Base-by-base conservation (phyloP, 2,888 invertebrate genomes). In the Lordiphosa fenestrarum region DNA sequence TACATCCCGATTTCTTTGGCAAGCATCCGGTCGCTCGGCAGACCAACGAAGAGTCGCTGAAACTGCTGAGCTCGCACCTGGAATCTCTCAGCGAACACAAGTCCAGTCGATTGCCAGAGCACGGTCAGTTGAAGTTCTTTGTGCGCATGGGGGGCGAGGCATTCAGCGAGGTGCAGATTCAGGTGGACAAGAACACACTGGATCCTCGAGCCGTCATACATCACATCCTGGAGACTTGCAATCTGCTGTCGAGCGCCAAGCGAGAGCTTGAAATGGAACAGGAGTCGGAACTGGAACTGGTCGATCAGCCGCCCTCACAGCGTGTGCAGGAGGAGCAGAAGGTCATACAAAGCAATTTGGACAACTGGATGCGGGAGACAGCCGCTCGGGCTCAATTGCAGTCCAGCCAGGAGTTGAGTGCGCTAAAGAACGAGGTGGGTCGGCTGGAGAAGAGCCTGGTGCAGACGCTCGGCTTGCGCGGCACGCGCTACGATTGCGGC, bases 1-100 rank as follows among this genome's bases (percentile, higher is more conserved):
- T 98, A 2, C 98, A 98, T 91, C 98, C 98, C 7, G 97, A 98
- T 91, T 91, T 97, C 37, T 97, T 98, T 91, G 96, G 96, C 56
- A 94, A 94, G 89, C 94, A 94, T 91, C 97, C 98, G 39, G 93
- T 92, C 84, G 95, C 97, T 91, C 69, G 96, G 95, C 93, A 92
- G 69, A 93, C 94, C 0, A 98, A 98, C 91, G 97, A 98, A 90
- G 93, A 95, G 81, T 97, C 97, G 0, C 89, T 98, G 61, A 96
- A 97, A 88, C 93, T 94, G 75, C 90, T 98, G 51, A 97, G 96
- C 90, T 94, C 94, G 25, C 92, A 96, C 81, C 90, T 98, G 72
- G 95, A 96, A 89, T 93, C 92, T 19, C 91, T 96, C 56, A 94
- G 94, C 78, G 83, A 85, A 23, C 71, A 70, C 91, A 93, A 74